Conservation (phyloP, 2,113 vertebrate species). For the Calyptomena viridis region DNA sequence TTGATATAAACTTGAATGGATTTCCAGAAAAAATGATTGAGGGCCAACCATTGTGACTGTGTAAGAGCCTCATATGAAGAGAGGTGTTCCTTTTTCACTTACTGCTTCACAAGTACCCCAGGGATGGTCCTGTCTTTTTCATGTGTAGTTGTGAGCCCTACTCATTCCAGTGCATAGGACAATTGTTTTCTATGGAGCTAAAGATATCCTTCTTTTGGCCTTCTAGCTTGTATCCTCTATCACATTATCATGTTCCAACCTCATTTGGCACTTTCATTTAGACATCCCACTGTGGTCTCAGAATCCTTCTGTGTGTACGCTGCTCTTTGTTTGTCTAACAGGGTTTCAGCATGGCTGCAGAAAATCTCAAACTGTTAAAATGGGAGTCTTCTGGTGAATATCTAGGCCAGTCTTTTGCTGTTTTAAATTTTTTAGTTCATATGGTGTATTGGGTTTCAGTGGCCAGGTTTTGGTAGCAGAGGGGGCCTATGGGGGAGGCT, state of each 20-base stretch:
- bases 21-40: neutral
- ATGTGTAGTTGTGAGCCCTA: neutral
- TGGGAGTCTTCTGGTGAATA: neutral
- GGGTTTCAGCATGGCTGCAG: neutral
- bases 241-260: neutral
- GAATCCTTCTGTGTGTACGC: neutral
- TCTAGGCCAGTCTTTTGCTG: neutral
- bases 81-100: neutral
- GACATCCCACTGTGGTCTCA: neutral
- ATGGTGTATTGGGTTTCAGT: too few species aligned
- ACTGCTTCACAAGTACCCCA: neutral
- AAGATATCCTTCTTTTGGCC: neutral
- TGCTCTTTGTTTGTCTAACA: neutral
- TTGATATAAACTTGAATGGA: neutral
- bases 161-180: neutral
- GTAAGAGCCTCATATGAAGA: neutral
- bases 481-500: too few species aligned
- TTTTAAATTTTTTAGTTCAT: neutral
- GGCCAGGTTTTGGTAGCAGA: too few species aligned
- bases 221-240: neutral
- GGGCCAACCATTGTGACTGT: neutral
- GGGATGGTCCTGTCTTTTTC: neutral
- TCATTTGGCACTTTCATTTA: neutral
- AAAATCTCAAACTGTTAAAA: neutral
- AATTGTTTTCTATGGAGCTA: neutral